Evolutionary conservation across 1,140 invertebrate genomes (phyloP).

Genomic region (Pseudomyrmex gracilis): DNA sequence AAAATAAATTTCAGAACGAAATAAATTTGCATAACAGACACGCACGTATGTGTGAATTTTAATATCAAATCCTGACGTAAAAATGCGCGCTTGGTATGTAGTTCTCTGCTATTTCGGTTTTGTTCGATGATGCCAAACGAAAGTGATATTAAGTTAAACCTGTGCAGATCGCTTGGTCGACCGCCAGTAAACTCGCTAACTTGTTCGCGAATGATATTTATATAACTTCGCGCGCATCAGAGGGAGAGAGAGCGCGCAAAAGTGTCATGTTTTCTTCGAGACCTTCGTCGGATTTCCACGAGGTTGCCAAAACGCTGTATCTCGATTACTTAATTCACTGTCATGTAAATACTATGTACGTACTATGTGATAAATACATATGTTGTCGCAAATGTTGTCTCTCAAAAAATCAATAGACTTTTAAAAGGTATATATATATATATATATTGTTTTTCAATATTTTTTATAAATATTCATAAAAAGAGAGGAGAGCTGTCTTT

Average conservation of each 20-base stretch:
- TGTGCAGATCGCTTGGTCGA: conserved; percentile 73
- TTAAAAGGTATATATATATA: no score
- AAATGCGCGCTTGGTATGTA: not conserved
- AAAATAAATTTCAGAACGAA: no score
- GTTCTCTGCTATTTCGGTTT: conserved; percentile 36
- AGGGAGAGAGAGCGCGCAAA: not conserved
- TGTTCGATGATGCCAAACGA: conserved; percentile 11
- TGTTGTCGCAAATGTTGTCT: no score
- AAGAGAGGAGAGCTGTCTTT: no score
- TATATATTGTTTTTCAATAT: no score
- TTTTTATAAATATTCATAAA: no score
- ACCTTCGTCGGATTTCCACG: conserved; percentile 17
- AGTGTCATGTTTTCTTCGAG: conserved; percentile 37
- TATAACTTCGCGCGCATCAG: conserved; percentile 40
- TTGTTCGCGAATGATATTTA: conserved; percentile 54
- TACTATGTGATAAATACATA: not conserved
- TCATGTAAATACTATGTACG: conserved; percentile 4
- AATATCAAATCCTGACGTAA: conserved; percentile 14
- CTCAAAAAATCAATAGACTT: no score
- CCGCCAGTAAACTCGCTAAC: conserved; percentile 68
- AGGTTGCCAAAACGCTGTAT: conserved; percentile 36
- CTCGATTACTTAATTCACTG: conserved; percentile 15
- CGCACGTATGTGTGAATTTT: not conserved
- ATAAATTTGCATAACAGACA: no score
- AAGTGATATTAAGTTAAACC: conserved; percentile 53